Evolutionary conservation across 2,797 vertebrate genomes (phyloP).

Genomic region (Epinephelus coioides): DNA sequence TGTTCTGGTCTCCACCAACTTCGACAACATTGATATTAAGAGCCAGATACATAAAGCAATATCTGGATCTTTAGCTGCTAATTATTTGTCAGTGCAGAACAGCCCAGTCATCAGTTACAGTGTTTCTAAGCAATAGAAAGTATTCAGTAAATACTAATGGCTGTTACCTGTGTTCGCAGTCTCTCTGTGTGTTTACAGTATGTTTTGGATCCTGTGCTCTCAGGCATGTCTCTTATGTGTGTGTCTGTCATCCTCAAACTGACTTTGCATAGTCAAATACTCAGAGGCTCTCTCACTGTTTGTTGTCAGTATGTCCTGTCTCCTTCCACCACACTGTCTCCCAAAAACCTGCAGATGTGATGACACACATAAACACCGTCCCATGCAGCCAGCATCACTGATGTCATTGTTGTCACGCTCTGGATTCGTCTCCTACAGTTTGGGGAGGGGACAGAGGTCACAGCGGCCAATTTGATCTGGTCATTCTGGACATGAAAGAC

Average conservation of each 20-base stretch:
- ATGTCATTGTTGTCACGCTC: slow-evolving; percentile 36
- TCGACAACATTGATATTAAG: background rate
- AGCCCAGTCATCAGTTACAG: background rate
- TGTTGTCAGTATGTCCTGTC: slow-evolving; percentile 6
- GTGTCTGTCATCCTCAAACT: slow-evolving; percentile 36
- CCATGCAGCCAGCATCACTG: slow-evolving; percentile 25
- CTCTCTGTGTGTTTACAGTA: slow-evolving; percentile 11
- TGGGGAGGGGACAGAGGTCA: slow-evolving; percentile 39
- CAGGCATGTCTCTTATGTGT: slow-evolving; percentile 4
- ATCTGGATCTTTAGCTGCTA: background rate
- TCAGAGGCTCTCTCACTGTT: background rate
- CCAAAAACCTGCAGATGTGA: slow-evolving; percentile 13
- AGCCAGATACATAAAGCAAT: background rate
- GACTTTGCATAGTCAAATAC: slow-evolving; percentile 43
- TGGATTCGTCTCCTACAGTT: slow-evolving; percentile 23
- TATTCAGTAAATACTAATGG: background rate
- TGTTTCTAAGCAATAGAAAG: slow-evolving; percentile 9
- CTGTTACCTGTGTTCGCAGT: background rate
- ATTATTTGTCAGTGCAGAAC: background rate
- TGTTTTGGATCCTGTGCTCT: background rate
- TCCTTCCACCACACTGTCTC: background rate
- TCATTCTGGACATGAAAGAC: slow-evolving; percentile 37
- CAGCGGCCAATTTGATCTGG: background rate
- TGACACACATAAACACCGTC: slow-evolving; percentile 23
- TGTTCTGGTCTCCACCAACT: slow-evolving; percentile 10